Evolutionary conservation across 1,140 invertebrate species (phyloP).

Genomic region (Pygmarrhopalites habei): DNA sequence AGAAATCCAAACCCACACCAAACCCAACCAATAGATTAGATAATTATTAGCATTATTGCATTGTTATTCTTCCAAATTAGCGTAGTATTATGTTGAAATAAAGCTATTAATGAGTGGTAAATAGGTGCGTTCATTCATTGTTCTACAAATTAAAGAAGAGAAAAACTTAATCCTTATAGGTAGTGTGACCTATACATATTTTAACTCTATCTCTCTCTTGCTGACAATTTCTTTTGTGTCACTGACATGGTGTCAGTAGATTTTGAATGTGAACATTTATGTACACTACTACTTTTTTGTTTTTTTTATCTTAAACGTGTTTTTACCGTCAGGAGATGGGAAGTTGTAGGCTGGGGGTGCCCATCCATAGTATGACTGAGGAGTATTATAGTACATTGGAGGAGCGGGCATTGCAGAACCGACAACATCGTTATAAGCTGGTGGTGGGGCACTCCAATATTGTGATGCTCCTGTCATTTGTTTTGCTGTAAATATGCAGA

Average conservation of each 20-base stretch:
- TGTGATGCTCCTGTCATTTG: constrained; percentile 17
- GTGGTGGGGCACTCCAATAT: constrained; percentile 63
- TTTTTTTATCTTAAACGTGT: constrained; percentile 59
- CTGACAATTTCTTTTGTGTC: neutral
- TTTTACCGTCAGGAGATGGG: constrained; percentile 59
- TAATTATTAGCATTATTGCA: neutral
- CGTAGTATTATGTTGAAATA: neutral
- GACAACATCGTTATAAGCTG: constrained; percentile 50
- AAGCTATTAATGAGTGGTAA: no score
- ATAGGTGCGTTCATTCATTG: no score
- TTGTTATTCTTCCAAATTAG: neutral
- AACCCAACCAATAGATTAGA: no score
- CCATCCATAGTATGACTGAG: constrained; percentile 85
- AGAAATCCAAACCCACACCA: constrained; percentile 27
- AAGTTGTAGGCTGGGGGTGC: constrained; percentile 72
- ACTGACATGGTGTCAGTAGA: neutral
- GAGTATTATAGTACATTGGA: constrained; percentile 78
- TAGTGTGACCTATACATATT: neutral
- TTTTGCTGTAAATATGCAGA: constrained; percentile 23
- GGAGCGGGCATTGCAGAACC: constrained; percentile 48
- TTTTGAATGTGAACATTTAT: neutral
- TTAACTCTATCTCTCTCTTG: neutral
- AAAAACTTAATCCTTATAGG: neutral
- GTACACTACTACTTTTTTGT: constrained; percentile 45
- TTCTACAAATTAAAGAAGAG: no score